Evolutionary conservation across 2,113 vertebrate species (phyloP).

Genomic region (Psophia crepitans): DNA sequence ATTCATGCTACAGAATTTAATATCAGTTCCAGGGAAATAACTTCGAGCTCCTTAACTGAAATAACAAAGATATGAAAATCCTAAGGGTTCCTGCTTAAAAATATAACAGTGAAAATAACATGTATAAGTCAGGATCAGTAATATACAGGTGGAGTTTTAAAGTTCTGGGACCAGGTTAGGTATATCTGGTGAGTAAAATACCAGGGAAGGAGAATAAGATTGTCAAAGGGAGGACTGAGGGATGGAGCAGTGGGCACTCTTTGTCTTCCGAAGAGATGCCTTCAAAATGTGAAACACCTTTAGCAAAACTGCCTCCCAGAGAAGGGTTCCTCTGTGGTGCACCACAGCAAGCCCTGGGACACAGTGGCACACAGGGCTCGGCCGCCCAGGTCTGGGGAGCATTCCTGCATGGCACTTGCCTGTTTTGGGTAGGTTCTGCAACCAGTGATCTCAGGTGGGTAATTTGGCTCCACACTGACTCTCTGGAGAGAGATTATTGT

Average conservation of each 20-base stretch:
- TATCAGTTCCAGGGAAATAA: neutral
- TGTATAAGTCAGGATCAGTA: neutral
- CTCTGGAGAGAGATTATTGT: neutral
- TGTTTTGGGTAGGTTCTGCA: neutral
- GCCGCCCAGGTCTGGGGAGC: neutral
- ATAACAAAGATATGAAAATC: neutral
- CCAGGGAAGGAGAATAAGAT: neutral
- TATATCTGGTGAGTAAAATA: neutral
- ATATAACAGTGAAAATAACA: neutral
- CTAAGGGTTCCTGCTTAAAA: neutral
- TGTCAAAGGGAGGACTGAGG: neutral
- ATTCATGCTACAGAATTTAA: neutral
- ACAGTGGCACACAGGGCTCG: rapidly evolving
- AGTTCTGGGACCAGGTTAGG: neutral
- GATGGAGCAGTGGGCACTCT: rapidly evolving
- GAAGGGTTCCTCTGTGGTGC: neutral
- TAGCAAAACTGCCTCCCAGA: neutral
- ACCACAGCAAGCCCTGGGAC: neutral
- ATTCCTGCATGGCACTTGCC: neutral
- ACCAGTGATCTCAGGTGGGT: neutral
- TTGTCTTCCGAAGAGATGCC: no score
- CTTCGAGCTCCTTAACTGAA: neutral
- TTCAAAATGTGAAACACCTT: neutral
- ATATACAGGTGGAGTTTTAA: neutral
- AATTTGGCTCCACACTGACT: neutral